phyloP scores from a whole-genome alignment of 2,113 vertebrate genomes.

The Tetrax tetrax region DNA sequence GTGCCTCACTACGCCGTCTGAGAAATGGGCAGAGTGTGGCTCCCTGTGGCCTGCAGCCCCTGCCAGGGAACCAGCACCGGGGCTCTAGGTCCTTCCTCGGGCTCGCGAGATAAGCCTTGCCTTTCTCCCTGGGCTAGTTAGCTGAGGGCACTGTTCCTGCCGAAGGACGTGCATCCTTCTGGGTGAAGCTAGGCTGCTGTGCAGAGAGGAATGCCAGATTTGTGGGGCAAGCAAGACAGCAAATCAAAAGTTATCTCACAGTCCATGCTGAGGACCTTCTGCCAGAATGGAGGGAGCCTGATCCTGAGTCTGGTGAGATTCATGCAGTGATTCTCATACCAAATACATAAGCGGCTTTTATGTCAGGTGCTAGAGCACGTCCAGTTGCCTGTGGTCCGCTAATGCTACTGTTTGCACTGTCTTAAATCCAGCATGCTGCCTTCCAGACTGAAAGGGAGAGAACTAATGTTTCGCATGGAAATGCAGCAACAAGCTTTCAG shows the following conservation, averaged over 20 bases:
- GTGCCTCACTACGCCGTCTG: fast-evolving
- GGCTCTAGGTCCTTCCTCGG: not conserved
- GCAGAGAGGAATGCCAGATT: not conserved
- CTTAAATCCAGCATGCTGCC: not conserved
- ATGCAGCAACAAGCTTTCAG: not conserved
- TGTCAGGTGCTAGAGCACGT: not conserved
- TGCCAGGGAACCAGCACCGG: not conserved
- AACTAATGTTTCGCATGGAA: not conserved
- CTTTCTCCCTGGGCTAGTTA: fast-evolving
- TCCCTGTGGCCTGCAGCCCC: not conserved
- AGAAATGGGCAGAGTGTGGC: fast-evolving
- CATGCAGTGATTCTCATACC: not conserved
- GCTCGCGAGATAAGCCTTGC: not conserved
- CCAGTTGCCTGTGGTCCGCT: not conserved
- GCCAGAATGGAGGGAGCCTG: not conserved
- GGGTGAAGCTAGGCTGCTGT: not conserved
- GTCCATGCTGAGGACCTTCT: not conserved
- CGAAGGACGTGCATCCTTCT: fast-evolving
- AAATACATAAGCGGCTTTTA: not conserved
- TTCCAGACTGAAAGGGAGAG: not conserved
- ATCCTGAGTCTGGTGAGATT: not conserved
- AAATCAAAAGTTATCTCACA: not conserved
- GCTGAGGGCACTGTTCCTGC: not conserved
- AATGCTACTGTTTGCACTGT: fast-evolving
- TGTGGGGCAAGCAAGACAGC: not conserved